These are phyloP conservation scores for Alloplasta piceator DNA, from an alignment of 2,888 invertebrate species.

Conservation along the genomic window DNA sequence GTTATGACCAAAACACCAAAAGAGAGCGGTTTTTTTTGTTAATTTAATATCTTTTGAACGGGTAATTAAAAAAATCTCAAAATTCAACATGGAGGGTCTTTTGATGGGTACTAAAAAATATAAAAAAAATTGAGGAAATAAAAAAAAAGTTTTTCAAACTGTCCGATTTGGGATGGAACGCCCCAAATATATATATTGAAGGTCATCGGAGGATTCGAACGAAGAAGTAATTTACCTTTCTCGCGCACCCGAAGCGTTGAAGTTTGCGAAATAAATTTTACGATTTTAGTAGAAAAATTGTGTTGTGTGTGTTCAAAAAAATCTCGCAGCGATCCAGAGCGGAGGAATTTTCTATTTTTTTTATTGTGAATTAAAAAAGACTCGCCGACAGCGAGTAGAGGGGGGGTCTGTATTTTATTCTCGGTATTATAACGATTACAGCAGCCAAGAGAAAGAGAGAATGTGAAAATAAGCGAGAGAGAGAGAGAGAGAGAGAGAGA, in stretches of 20 bases:
- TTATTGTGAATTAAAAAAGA: constrained; percentile 36
- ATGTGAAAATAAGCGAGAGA: neutral
- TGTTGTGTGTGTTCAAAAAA: constrained; percentile 6
- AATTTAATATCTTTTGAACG: too few relatives aligned
- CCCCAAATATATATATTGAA: neutral
- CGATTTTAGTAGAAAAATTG: constrained; percentile 18
- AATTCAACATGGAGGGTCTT: too few relatives aligned
- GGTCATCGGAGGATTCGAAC: constrained; percentile 39
- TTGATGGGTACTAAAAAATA: too few relatives aligned
- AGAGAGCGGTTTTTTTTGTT: too few relatives aligned
- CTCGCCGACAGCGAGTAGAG: constrained; percentile 40
- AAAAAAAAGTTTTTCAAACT: too few relatives aligned
- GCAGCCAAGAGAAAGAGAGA: constrained; percentile 16
- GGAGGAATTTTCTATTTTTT: constrained; percentile 17
- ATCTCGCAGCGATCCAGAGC: constrained; percentile 32
- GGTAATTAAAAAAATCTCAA: too few relatives aligned
- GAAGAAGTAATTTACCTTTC: constrained; percentile 26
- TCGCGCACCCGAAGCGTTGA: constrained; percentile 17
- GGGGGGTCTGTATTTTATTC: constrained; percentile 12
- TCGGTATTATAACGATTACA: constrained; percentile 22
- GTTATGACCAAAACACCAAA: too few relatives aligned
- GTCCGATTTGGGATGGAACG: too few relatives aligned
- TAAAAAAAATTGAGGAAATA: too few relatives aligned
- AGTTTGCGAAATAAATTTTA: constrained; percentile 34
- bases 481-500: neutral